Evolutionary conservation across 35 echinoderm and acorn worm genomes (phyloP).

Genomic region (Stichopus chloronotus): DNA sequence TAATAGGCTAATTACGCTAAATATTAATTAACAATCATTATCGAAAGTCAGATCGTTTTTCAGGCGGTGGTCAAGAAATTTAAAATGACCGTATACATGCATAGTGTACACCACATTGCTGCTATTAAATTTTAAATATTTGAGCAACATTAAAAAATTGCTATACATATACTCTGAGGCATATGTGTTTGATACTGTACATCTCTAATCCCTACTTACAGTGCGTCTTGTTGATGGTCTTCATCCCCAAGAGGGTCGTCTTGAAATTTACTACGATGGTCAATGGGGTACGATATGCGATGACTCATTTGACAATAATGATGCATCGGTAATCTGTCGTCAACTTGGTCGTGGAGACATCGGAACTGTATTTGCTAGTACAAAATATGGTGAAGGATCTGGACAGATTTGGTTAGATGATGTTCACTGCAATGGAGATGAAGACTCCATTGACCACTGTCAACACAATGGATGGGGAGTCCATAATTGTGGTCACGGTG

Average conservation of each 20-base stretch:
- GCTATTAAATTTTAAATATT: neutral
- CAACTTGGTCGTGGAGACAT: neutral
- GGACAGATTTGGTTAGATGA: conserved; percentile 60
- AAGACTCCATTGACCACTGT: conserved; percentile 14
- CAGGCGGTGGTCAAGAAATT: no score
- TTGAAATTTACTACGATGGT: conserved; percentile 58
- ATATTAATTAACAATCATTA: neutral
- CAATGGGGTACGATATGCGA: conserved; percentile 68
- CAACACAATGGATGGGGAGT: neutral
- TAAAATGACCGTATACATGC: no score
- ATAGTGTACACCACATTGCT: no score
- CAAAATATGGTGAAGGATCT: neutral
- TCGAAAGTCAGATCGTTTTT: neutral
- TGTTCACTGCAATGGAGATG: conserved; percentile 41
- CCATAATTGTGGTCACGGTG: neutral
- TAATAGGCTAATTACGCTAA: no score
- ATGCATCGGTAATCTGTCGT: conserved; percentile 48
- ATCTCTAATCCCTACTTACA: neutral
- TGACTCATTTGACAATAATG: conserved; percentile 31
- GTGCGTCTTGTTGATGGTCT: neutral
- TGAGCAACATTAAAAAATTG: neutral
- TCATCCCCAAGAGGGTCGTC: neutral
- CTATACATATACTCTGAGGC: neutral
- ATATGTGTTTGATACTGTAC: neutral
- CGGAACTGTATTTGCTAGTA: neutral